These are phyloP conservation scores for Caenorhabditis macrosperma DNA, from an alignment of 2,888 invertebrate species.

Conservation along the genomic window DNA sequence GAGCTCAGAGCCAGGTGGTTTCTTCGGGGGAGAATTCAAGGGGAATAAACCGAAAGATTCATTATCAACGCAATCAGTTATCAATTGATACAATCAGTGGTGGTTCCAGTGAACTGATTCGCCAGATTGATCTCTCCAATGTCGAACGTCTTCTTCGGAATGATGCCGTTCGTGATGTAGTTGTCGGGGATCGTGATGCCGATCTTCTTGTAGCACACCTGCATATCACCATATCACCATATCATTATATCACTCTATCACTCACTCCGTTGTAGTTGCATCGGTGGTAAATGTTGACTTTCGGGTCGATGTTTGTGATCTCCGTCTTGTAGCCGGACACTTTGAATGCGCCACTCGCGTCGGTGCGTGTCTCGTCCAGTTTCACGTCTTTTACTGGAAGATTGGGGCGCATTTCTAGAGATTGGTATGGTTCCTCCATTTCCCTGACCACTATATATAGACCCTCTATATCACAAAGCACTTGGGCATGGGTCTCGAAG, in stretches of 20 bases:
- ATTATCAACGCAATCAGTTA: too few species aligned
- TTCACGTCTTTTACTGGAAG: conserved; percentile 61
- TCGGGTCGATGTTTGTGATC: conserved; percentile 61
- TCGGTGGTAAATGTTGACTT: conserved; percentile 52
- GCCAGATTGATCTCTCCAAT: conserved; percentile 63
- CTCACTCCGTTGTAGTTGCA: conserved; percentile 48
- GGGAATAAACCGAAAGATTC: neutral
- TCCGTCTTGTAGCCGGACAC: conserved; percentile 59
- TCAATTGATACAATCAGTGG: conserved; percentile 63
- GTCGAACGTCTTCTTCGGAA: conserved; percentile 56
- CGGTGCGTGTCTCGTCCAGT: conserved; percentile 53
- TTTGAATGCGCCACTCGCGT: conserved; percentile 56
- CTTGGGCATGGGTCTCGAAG: too few species aligned
- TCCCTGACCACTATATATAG: too few species aligned
- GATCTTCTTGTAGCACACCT: conserved; percentile 72
- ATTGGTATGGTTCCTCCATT: too few species aligned
- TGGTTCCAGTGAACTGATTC: conserved; percentile 55
- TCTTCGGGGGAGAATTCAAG: too few species aligned
- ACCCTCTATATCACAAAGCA: too few species aligned
- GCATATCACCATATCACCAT: too few species aligned
- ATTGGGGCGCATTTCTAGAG: too few species aligned
- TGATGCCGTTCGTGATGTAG: conserved; percentile 66
- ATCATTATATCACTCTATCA: too few species aligned
- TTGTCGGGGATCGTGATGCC: conserved; percentile 72
- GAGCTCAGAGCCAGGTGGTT: neutral